Conservation (phyloP, 1,140 invertebrate species). For the Drosophila tsacasi region DNA sequence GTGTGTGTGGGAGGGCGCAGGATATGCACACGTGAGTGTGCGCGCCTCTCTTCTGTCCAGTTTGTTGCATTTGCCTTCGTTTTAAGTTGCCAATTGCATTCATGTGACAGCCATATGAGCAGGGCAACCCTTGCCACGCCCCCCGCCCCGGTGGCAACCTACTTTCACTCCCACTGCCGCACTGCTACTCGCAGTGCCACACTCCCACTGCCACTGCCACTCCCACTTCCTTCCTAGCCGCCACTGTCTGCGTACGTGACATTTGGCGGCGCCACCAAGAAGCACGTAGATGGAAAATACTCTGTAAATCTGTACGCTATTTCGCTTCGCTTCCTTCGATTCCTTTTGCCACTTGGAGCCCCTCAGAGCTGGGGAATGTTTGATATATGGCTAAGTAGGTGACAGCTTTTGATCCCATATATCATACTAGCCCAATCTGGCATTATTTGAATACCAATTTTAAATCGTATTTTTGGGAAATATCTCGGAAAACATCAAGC, state of each 20-base stretch:
- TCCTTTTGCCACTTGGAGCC: slow-evolving; percentile 1
- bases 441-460: slow-evolving; percentile 3
- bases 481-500: not conserved
- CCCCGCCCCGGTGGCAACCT: not conserved
- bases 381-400: slow-evolving; percentile 15
- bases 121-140: slow-evolving; percentile 22
- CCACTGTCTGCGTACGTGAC: slow-evolving; percentile 75
- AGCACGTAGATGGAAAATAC: slow-evolving; percentile 76
- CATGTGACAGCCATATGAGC: slow-evolving; percentile 51
- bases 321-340: slow-evolving; percentile 29
- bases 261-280: slow-evolving; percentile 76
- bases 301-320: slow-evolving; percentile 74
- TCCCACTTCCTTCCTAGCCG: slow-evolving; percentile 35
- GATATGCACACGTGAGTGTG: not conserved
- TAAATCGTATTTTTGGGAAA: too few species aligned
- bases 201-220: slow-evolving; percentile 5
- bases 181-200: not conserved
- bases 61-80: slow-evolving; percentile 51
- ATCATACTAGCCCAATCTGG: not conserved
- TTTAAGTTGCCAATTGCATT: slow-evolving; percentile 59
- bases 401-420: slow-evolving; percentile 5
- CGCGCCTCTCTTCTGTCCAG: slow-evolving; percentile 32
- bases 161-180: not conserved
- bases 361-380: not conserved
- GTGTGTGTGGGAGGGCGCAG: not conserved